phyloP scores from a whole-genome alignment of 1,140 invertebrate genomes.

The Arion vulgaris region DNA sequence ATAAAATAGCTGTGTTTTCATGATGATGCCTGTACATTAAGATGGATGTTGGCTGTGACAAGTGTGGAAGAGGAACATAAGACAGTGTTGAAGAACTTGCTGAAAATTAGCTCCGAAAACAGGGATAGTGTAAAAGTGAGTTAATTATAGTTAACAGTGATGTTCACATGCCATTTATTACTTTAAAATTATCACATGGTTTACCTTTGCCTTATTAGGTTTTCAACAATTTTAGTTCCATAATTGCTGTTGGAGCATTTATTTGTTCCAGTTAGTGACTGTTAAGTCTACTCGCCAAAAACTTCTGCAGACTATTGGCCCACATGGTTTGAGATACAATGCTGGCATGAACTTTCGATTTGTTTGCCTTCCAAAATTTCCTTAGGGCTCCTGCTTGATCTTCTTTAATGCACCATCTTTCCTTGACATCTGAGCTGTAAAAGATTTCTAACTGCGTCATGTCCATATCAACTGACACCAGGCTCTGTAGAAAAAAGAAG shows the following conservation, averaged over 20 bases:
- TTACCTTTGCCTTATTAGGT: slow-evolving; percentile 53
- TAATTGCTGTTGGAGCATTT: slow-evolving; percentile 68
- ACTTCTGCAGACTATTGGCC: slow-evolving; percentile 66
- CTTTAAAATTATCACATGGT: too few species aligned
- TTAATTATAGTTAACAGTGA: too few species aligned
- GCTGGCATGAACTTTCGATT: slow-evolving; percentile 69
- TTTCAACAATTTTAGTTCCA: slow-evolving; percentile 65
- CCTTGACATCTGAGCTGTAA: slow-evolving; percentile 67
- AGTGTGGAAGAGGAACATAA: too few species aligned
- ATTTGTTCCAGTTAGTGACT: slow-evolving; percentile 66
- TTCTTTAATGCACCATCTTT: slow-evolving; percentile 66
- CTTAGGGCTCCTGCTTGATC: slow-evolving; percentile 64
- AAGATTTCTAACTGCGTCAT: slow-evolving; percentile 69
- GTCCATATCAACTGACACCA: slow-evolving; percentile 70
- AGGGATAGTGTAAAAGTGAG: too few species aligned
- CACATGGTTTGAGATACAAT: slow-evolving; percentile 65
- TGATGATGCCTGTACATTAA: too few species aligned
- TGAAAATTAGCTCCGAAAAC: too few species aligned
- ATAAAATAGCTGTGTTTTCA: too few species aligned
- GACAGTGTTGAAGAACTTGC: too few species aligned
- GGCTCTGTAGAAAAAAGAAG: slow-evolving; percentile 58
- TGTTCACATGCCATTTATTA: too few species aligned
- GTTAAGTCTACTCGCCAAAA: slow-evolving; percentile 71
- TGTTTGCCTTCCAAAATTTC: slow-evolving; percentile 70
- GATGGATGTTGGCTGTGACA: too few species aligned